phyloP scores from a whole-genome alignment of 2,797 vertebrate genomes.

The Alosa sapidissima region DNA sequence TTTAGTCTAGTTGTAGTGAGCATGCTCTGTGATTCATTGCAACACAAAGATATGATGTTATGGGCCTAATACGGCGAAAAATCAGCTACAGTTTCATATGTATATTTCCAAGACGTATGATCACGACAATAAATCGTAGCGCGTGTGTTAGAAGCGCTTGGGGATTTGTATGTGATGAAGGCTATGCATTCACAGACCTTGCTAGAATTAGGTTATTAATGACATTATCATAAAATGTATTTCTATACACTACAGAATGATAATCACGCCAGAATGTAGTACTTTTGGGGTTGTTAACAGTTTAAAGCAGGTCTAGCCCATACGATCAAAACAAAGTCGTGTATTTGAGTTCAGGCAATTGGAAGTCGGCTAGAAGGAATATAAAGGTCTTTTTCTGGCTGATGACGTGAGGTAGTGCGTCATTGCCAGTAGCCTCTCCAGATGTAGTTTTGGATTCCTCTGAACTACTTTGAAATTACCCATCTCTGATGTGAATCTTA shows the following conservation, averaged over 20 bases:
- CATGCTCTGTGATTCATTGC: conserved; percentile 23
- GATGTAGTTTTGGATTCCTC: neutral
- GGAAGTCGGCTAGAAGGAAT: neutral
- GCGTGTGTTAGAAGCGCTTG: neutral
- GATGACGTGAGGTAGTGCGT: neutral
- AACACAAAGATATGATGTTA: neutral
- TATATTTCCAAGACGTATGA: neutral
- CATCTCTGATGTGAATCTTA: no score
- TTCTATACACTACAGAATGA: neutral
- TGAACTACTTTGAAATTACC: no score
- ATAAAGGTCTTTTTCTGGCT: neutral
- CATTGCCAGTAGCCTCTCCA: conserved; percentile 2
- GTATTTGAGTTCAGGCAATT: neutral
- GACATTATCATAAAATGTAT: neutral
- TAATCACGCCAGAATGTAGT: neutral
- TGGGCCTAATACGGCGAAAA: no score
- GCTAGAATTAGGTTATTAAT: neutral
- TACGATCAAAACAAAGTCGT: neutral
- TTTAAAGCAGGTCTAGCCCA: neutral
- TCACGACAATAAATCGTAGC: neutral
- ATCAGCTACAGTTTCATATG: neutral
- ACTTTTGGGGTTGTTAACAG: neutral
- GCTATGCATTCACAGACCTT: neutral
- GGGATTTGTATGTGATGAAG: no score
- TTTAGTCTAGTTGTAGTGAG: neutral